Conservation (phyloP, 1,140 invertebrate species). For the Aphaenogaster floridana region DNA sequence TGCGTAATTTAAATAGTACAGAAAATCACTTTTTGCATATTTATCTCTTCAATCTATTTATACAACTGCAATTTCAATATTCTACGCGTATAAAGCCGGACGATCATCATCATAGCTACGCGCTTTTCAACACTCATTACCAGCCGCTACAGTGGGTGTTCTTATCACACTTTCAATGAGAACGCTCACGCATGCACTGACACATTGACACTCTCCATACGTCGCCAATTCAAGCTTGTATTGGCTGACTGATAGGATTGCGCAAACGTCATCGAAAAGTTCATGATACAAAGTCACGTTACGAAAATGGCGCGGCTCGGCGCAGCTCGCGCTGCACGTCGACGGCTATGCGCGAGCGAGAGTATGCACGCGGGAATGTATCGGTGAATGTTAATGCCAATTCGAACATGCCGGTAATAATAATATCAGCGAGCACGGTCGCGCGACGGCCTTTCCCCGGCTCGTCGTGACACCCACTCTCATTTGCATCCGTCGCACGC, state of each 20-base stretch:
- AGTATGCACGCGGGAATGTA: conserved; percentile 56
- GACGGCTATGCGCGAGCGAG: conserved; percentile 38
- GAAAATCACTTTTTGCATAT: neutral
- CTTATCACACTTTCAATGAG: conserved; percentile 62
- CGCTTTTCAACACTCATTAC: conserved; percentile 1
- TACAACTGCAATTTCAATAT: neutral
- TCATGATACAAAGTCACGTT: conserved; percentile 87
- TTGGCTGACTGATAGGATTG: conserved; percentile 79
- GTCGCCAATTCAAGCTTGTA: conserved; percentile 69
- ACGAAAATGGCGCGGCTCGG: conserved; percentile 80
- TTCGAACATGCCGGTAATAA: conserved; percentile 73
- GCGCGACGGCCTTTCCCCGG: conserved; percentile 13
- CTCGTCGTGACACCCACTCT: conserved; percentile 20
- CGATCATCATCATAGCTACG: neutral
- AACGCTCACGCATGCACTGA: conserved; percentile 26
- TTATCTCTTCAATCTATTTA: neutral
- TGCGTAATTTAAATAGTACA: neutral
- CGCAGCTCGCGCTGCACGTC: conserved; percentile 29
- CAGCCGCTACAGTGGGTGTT: neutral
- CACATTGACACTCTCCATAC: conserved; percentile 37
- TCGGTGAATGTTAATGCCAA: conserved; percentile 79
- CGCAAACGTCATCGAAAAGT: conserved; percentile 86
- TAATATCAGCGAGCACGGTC: conserved; percentile 64
- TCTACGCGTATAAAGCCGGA: neutral
- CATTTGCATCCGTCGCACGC: conserved; percentile 30